Evolutionary conservation across 1,140 invertebrate genomes (phyloP).

Genomic region (Calephelis virginiensis): DNA sequence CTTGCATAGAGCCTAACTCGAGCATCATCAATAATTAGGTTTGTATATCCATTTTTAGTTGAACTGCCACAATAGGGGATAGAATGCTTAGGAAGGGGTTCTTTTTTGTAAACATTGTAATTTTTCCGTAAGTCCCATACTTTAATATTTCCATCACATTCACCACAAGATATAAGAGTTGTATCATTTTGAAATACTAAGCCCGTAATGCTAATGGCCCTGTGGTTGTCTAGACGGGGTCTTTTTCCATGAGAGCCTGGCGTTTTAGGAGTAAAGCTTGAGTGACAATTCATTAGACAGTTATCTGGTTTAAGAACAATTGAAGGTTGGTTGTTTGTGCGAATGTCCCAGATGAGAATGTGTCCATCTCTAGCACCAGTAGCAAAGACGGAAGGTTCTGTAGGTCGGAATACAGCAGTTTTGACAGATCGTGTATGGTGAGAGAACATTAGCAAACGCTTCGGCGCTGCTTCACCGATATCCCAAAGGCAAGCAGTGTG

Average conservation of each 20-base stretch:
- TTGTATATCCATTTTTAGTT: conserved; percentile 87
- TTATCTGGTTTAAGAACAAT: conserved; percentile 80
- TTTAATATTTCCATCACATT: conserved; percentile 91
- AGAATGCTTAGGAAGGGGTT: conserved; percentile 84
- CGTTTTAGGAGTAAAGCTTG: conserved; percentile 67
- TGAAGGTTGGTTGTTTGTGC: conserved; percentile 70
- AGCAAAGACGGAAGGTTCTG: conserved; percentile 87
- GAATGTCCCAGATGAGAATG: conserved; percentile 90
- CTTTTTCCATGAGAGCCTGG: conserved; percentile 71
- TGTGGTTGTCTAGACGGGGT: conserved; percentile 50
- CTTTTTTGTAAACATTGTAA: conserved; percentile 84
- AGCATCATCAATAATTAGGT: conserved; percentile 85
- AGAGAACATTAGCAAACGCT: conserved; percentile 80
- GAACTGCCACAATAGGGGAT: conserved; percentile 85
- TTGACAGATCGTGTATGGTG: conserved; percentile 90
- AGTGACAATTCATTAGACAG: conserved; percentile 81
- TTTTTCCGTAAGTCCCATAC: conserved; percentile 93
- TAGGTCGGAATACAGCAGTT: conserved; percentile 84
- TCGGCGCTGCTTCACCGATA: conserved; percentile 62
- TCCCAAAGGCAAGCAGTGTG: conserved; percentile 89
- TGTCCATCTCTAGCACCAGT: conserved; percentile 91
- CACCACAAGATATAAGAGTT: conserved; percentile 88
- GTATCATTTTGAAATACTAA: conserved; percentile 88
- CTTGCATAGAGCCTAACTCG: conserved; percentile 88
- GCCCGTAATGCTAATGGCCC: conserved; percentile 83